Conservation (phyloP, 1,140 invertebrate genomes). For the Forficula auricularia region DNA sequence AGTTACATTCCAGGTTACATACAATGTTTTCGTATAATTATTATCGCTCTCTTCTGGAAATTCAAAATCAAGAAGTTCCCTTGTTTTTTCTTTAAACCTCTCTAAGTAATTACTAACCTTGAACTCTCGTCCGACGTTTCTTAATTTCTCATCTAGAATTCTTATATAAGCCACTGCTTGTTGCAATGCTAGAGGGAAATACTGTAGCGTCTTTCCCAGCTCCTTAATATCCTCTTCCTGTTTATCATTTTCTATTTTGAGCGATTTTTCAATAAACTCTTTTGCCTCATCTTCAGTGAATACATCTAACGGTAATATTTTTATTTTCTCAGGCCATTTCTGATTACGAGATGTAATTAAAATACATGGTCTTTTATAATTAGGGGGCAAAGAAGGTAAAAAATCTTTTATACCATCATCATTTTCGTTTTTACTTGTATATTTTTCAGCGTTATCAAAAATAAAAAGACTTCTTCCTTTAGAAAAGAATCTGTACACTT, state of each 20-base stretch:
- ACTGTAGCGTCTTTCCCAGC: conserved; percentile 9
- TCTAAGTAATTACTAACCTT: conserved; percentile 9
- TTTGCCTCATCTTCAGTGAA: conserved; percentile 10
- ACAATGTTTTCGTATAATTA: conserved; percentile 12
- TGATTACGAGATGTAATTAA: conserved; percentile 13
- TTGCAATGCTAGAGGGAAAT: conserved; percentile 12
- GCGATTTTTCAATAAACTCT: conserved; percentile 11
- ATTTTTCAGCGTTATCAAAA: conserved; percentile 16
- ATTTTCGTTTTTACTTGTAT: conserved; percentile 7
- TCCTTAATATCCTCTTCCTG: conserved; percentile 9
- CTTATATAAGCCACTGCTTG: conserved; percentile 11
- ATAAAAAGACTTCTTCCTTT: conserved; percentile 14
- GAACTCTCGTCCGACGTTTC: neutral
- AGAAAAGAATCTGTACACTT: conserved; percentile 13
- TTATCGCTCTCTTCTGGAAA: conserved; percentile 4
- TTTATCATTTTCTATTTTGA: conserved; percentile 5
- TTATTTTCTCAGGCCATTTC: conserved; percentile 8
- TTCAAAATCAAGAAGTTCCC: conserved; percentile 7
- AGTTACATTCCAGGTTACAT: conserved; percentile 13
- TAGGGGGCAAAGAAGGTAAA: conserved; percentile 6
- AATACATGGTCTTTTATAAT: conserved; percentile 9
- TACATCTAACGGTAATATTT: conserved; percentile 3
- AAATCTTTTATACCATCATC: conserved; percentile 9
- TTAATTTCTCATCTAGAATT: conserved; percentile 1
- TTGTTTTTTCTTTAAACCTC: conserved; percentile 8